Percentiles rank a stretch among this genome's conserved stretches.
phyloP scores from a whole-genome alignment of 2,797 vertebrate genomes.

The Allobates femoralis region DNA sequence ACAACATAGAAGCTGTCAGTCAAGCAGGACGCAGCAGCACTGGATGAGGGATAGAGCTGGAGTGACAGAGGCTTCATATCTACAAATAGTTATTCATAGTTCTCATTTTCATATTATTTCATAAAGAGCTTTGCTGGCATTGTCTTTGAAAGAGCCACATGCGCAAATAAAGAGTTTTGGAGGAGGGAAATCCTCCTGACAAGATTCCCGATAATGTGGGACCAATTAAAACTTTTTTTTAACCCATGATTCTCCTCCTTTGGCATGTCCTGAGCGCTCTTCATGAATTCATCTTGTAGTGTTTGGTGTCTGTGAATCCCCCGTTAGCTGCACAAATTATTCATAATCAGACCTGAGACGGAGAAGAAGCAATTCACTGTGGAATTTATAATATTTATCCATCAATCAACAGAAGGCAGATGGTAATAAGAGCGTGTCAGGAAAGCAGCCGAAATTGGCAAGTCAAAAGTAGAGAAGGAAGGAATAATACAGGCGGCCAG shows the following conservation, averaged over 20 bases:
- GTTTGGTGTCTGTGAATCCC: neutral
- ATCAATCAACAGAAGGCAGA: constrained; percentile 4
- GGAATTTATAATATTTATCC: constrained; percentile 12
- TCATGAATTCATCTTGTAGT: neutral
- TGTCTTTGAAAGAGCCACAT: too few relatives aligned
- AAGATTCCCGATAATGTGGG: too few relatives aligned
- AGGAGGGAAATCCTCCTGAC: too few relatives aligned
- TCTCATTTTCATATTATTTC: too few relatives aligned
- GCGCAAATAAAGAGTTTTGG: too few relatives aligned
- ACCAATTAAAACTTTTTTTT: neutral
- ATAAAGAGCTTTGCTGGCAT: too few relatives aligned
- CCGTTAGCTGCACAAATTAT: constrained; percentile 1
- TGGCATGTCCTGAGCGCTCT: neutral
- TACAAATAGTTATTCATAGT: too few relatives aligned
- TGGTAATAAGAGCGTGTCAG: neutral
- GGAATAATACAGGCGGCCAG: neutral
- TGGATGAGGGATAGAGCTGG: too few relatives aligned
- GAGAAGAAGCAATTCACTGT: neutral
- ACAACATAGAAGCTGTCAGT: too few relatives aligned
- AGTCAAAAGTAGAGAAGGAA: neutral
- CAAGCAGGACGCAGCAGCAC: too few relatives aligned
- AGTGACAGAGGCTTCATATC: too few relatives aligned
- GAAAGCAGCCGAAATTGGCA: neutral
- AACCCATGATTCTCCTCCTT: neutral
- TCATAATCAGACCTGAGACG: constrained; percentile 4